Evolutionary conservation across 2,113 vertebrate genomes (phyloP).

Genomic region (Pterocles orientalis): DNA sequence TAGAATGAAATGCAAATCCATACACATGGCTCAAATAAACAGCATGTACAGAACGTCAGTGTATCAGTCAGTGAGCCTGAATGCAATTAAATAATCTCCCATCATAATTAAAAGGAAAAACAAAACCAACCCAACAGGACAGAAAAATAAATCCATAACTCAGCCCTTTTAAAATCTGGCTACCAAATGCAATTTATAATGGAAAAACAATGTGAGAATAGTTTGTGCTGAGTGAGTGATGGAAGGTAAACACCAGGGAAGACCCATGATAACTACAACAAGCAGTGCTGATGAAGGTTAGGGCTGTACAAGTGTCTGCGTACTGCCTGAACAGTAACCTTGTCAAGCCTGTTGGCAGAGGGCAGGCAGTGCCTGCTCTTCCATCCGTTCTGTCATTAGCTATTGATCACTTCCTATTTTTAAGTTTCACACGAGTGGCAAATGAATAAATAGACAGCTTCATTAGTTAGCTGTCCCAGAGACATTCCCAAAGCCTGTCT

Average conservation of each 20-base stretch:
- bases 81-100: not conserved
- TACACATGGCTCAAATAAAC: not conserved
- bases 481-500: not conserved
- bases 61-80: not conserved
- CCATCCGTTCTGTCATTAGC: not conserved
- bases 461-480: constrained; percentile 6
- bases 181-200: not conserved
- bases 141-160: not conserved
- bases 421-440: not conserved
- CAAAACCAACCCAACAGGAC: not conserved
- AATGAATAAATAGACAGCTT: constrained; percentile 31
- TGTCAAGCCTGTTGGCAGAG: constrained; percentile 19
- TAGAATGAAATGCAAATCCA: not conserved
- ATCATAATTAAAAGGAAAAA: not conserved
- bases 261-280: constrained; percentile 29
- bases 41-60: not conserved
- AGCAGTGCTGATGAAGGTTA: not conserved
- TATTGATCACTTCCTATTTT: constrained; percentile 47
- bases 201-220: not conserved
- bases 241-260: not conserved
- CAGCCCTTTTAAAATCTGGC: not conserved
- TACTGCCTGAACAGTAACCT: not conserved
- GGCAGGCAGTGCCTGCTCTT: not conserved
- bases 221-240: not conserved
- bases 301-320: not conserved